phyloP scores from a whole-genome alignment of 2,888 invertebrate genomes.

The Eudemis profundana region DNA sequence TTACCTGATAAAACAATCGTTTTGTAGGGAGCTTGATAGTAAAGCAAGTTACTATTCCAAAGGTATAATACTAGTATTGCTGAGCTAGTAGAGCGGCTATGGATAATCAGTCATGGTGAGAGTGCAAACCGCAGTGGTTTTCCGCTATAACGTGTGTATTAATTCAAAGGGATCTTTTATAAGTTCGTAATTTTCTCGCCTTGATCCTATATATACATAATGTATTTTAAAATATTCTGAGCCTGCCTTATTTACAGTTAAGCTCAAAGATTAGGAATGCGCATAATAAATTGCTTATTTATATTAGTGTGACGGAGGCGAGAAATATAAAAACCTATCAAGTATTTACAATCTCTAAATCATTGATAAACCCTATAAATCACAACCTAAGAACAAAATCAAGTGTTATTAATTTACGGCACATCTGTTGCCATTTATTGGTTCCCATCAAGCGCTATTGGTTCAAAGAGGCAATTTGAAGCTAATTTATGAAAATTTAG shows the following conservation, averaged over 20 bases:
- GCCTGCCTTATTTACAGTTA: too few relatives aligned
- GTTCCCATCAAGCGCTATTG: slow-evolving; percentile 10
- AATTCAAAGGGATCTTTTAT: too few relatives aligned
- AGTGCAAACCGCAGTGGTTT: too few relatives aligned
- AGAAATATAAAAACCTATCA: not conserved
- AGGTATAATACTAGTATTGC: too few relatives aligned
- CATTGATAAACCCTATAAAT: not conserved
- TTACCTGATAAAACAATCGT: slow-evolving; percentile 56
- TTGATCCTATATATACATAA: too few relatives aligned
- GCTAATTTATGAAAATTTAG: slow-evolving; percentile 11
- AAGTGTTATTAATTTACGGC: not conserved
- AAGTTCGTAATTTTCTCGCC: too few relatives aligned
- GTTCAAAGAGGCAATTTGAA: not conserved
- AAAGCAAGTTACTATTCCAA: too few relatives aligned
- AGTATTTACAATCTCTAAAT: not conserved
- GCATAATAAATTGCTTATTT: not conserved
- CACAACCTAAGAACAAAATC: not conserved
- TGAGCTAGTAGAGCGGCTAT: too few relatives aligned
- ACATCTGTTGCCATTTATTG: slow-evolving; percentile 18
- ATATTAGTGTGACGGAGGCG: not conserved
- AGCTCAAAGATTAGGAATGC: too few relatives aligned
- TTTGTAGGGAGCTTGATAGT: not conserved
- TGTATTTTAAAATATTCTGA: too few relatives aligned
- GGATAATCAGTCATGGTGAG: too few relatives aligned
- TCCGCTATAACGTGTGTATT: too few relatives aligned